Conservation (phyloP, 1,140 invertebrate species). For the Drosophila willistoni region DNA sequence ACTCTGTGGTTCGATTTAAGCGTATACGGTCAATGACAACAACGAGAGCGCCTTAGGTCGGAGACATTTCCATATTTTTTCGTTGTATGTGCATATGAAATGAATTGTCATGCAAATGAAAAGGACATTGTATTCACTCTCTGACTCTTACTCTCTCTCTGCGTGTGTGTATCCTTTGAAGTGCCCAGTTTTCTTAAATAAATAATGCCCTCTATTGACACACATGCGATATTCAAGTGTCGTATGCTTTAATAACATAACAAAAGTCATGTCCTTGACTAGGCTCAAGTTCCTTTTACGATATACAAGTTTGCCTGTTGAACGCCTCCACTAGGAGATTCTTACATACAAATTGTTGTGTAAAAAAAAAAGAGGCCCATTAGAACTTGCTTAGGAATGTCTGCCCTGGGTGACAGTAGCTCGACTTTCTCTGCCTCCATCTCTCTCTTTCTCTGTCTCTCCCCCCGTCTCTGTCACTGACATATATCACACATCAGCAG, state of each 20-base stretch:
- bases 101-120: constrained; percentile 47
- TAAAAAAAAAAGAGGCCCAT: constrained; percentile 25
- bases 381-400: constrained; percentile 23
- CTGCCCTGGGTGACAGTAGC: neutral
- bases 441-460: no score
- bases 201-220: constrained; percentile 28
- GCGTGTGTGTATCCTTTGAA: constrained; percentile 1
- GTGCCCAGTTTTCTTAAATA: neutral
- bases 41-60: constrained; percentile 29
- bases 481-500: neutral
- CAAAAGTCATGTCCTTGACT: constrained; percentile 9
- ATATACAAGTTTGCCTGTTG: constrained; percentile 1
- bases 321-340: constrained; percentile 1
- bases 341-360: constrained; percentile 4
- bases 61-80: constrained; percentile 21
- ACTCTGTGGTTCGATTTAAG: constrained; percentile 26
- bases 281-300: neutral
- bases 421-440: neutral
- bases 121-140: constrained; percentile 21
- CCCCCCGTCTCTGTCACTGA: neutral
- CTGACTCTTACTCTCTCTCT: neutral
- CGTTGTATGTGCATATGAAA: constrained; percentile 28
- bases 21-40: constrained; percentile 54
- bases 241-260: constrained; percentile 21
- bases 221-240: constrained; percentile 47